These are phyloP conservation scores for Neoniphon sammara DNA, from an alignment of 2,797 vertebrate genomes.

Conservation along the genomic window DNA sequence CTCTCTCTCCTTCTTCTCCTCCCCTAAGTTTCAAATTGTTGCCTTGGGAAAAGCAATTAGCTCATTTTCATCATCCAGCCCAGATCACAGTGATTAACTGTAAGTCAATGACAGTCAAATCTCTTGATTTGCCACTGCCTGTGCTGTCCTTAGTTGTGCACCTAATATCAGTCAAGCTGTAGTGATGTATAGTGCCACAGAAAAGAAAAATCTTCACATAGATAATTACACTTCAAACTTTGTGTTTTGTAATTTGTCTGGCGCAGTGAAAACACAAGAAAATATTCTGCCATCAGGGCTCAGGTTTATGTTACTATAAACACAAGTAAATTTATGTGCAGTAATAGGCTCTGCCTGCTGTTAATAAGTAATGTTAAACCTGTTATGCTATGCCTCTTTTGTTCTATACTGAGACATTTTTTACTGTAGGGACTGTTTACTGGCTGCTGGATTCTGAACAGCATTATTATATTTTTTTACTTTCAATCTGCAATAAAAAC, in stretches of 20 bases:
- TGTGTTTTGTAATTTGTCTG: conserved; percentile 28
- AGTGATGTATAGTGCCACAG: conserved; percentile 29
- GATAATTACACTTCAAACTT: conserved; percentile 25
- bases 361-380: too few relatives aligned
- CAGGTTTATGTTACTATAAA: too few relatives aligned
- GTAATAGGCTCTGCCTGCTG: too few relatives aligned
- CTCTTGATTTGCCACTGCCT: conserved; percentile 27
- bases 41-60: conserved; percentile 60
- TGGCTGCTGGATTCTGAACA: too few relatives aligned
- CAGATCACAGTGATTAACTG: conserved; percentile 31
- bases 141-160: conserved; percentile 48
- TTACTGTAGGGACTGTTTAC: too few relatives aligned
- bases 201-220: conserved; percentile 44
- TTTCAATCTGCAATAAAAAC: too few relatives aligned
- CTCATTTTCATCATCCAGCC: conserved; percentile 39
- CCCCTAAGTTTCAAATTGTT: conserved; percentile 19
- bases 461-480: too few relatives aligned
- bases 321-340: too few relatives aligned
- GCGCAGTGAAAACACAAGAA: conserved; percentile 25
- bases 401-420: too few relatives aligned
- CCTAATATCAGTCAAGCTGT: conserved; percentile 28
- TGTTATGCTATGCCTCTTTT: too few relatives aligned
- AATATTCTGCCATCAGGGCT: conserved; percentile 1
- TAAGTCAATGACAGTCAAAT: conserved; percentile 61
- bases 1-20: conserved; percentile 8